Evolutionary conservation across 2,113 vertebrate genomes (phyloP), one percentile per base, ranked within the genome.

Genomic region (Pyxicephalus adspersus): DNA sequence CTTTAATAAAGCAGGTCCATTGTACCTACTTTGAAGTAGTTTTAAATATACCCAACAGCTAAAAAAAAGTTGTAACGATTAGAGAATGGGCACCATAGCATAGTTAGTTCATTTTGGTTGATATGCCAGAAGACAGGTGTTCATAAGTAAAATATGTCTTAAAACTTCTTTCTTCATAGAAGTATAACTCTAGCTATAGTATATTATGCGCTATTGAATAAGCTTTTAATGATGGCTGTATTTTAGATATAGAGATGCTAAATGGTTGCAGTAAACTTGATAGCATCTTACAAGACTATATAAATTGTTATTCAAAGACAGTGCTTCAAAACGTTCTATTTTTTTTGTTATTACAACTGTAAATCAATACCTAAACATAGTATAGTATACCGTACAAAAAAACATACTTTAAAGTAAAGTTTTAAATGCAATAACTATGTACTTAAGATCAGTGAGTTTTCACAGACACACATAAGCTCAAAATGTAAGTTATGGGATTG

Each of bases 281-380:
- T 23, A 22, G 25, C 45, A 70, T 70, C 34, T 20, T 19, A 25
- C n/a, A 67, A 17, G 11, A 18, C 22, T 5, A 5, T 13, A 67
- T 50, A 2, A 70, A 68, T 51, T 51, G 17, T 22, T 25, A 51
- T 68, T 68, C 2, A 22, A 70, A 51, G 34, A 7, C 3, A 25
- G 18, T 18, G 20, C 38, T 38, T 1, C 1, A 45, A n/a, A 45
- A 31, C 64, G 25, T 25, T 50, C n/a, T 54, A 20, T 20, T 18
- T 26, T 19, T 51, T 22, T 18, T 70, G 23, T 70, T 67, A n/a
- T 52, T 17, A 50, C 38, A 50, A 6, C 13, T 50, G n/a, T 67
- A 70, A 70, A 51, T 70, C 45, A 70, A 70, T 52, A 70, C 5
- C 38, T 23, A 67, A 67, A 38, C 23, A 50, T 25, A 67, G 34